Percentiles rank a stretch among this genome's conserved stretches.
phyloP scores from a whole-genome alignment of 1,140 invertebrate genomes.

The Halesus radiatus region DNA sequence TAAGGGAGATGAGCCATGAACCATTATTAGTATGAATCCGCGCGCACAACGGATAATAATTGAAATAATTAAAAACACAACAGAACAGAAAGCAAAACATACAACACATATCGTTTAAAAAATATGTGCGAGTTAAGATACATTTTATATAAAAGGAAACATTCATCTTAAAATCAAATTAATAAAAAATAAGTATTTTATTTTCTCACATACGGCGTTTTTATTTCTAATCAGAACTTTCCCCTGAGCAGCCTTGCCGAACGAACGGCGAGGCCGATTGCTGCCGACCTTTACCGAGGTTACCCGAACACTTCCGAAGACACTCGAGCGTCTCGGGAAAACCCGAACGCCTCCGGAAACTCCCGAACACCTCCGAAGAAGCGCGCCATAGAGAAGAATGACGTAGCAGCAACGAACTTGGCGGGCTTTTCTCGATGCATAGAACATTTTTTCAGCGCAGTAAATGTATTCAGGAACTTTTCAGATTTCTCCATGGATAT shows the following conservation, averaged over 20 bases:
- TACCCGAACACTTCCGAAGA: conserved; percentile 18
- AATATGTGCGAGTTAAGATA: neutral
- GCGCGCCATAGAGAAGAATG: neutral
- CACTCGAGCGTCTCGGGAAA: neutral
- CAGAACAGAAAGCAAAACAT: neutral
- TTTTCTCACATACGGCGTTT: neutral
- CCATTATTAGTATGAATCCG: too few relatives aligned
- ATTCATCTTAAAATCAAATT: neutral
- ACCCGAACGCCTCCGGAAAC: conserved; percentile 4
- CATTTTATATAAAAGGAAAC: neutral
- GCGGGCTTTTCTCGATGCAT: conserved; percentile 30
- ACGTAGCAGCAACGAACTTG: conserved; percentile 7
- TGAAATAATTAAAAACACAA: neutral
- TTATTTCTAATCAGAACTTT: conserved; percentile 14
- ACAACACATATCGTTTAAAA: neutral
- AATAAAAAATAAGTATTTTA: neutral
- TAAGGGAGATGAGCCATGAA: too few relatives aligned
- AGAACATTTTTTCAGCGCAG: conserved; percentile 1
- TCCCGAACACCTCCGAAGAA: neutral
- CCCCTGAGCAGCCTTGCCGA: conserved; percentile 30
- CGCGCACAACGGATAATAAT: neutral
- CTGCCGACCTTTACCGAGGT: conserved; percentile 31
- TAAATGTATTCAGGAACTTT: neutral
- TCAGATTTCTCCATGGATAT: neutral
- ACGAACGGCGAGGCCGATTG: conserved; percentile 29